These are phyloP conservation scores for Melanophora roralis DNA, from an alignment of 2,888 invertebrate species.

Conservation along the genomic window DNA sequence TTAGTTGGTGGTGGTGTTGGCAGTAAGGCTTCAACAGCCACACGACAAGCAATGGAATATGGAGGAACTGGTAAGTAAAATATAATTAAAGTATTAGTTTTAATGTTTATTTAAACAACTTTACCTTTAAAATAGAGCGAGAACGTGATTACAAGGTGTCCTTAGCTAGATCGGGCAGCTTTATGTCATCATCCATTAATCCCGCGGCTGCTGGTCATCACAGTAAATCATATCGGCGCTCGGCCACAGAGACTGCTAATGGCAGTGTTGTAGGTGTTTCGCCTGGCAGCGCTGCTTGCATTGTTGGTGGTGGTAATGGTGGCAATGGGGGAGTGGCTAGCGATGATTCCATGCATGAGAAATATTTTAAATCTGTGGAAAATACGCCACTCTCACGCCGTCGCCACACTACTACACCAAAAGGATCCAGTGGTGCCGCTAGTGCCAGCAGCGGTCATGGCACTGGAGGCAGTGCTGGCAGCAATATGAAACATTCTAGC, in stretches of 20 bases:
- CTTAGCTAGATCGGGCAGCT: conserved; percentile 75
- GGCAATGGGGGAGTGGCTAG: conserved; percentile 79
- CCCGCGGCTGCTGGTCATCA: conserved; percentile 72
- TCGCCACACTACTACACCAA: conserved; percentile 73
- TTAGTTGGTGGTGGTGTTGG: conserved; percentile 44
- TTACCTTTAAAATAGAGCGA: too few relatives aligned
- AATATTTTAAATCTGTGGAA: conserved; percentile 85
- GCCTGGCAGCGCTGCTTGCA: conserved; percentile 68
- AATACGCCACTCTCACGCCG: conserved; percentile 82
- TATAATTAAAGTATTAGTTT: too few relatives aligned
- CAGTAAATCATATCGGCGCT: conserved; percentile 73
- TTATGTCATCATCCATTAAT: conserved; percentile 76
- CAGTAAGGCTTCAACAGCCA: conserved; percentile 56
- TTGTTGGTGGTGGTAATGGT: conserved; percentile 72
- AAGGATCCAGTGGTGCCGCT: conserved; percentile 64
- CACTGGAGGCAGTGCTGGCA: conserved; percentile 70
- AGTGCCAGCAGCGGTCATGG: conserved; percentile 69
- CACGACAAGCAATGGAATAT: conserved; percentile 65
- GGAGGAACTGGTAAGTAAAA: conserved; percentile 63
- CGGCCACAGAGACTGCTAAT: conserved; percentile 72
- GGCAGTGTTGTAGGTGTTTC: conserved; percentile 77
- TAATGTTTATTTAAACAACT: too few relatives aligned
- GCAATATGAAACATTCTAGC: conserved; percentile 78
- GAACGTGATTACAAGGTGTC: conserved; percentile 73
- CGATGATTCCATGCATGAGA: conserved; percentile 89